phyloP scores from a whole-genome alignment of 2,113 vertebrate genomes.

The Eubucco bourcierii region DNA sequence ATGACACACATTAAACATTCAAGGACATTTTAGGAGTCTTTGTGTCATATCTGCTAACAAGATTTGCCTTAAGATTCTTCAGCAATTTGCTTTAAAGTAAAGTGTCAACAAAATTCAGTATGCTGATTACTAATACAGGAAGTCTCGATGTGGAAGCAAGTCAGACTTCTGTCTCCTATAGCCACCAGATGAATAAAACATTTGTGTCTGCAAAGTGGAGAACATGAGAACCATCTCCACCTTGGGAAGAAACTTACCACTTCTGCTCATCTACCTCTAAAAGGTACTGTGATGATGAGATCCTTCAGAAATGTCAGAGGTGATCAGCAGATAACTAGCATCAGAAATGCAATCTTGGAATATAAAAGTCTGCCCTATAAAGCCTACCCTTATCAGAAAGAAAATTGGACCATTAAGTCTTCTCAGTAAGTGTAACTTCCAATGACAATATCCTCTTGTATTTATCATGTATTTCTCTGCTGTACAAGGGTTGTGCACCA shows the following conservation, averaged over 20 bases:
- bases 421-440: neutral
- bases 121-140: neutral
- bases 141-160: neutral
- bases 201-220: neutral
- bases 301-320: neutral
- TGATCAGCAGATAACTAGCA: neutral
- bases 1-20: neutral
- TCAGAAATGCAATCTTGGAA: neutral
- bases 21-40: neutral
- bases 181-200: neutral
- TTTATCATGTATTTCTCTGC: neutral
- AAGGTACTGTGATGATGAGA: neutral
- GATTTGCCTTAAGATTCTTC: neutral
- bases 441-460: neutral
- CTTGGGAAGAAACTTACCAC: neutral
- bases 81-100: neutral
- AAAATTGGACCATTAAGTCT: neutral
- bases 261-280: neutral
- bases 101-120: neutral
- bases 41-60: neutral
- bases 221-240: neutral
- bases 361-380: neutral
- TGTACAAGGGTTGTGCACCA: neutral
- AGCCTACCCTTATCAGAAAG: neutral
- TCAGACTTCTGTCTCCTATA: neutral